phyloP scores from a whole-genome alignment of 1,140 invertebrate species.

The Ditylenchus dipsaci region DNA sequence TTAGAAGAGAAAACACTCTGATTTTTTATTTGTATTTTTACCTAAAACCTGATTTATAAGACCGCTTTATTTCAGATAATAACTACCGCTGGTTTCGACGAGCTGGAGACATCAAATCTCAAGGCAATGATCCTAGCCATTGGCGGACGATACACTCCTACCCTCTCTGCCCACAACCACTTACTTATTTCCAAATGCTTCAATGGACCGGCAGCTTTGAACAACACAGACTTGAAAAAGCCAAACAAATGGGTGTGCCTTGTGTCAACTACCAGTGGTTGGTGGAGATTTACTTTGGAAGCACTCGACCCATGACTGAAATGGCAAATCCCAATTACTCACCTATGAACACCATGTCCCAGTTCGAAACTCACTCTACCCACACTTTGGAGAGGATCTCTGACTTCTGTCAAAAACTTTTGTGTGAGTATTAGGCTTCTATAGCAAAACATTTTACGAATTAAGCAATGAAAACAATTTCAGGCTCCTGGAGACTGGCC shows the following conservation, averaged over 20 bases:
- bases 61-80: slow-evolving; percentile 32
- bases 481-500: slow-evolving; percentile 24
- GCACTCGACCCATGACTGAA: slow-evolving; percentile 3
- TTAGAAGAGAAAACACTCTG: too few species aligned
- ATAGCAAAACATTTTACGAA: slow-evolving; percentile 2
- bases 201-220: not conserved
- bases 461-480: slow-evolving; percentile 7
- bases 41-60: too few species aligned
- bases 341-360: not conserved
- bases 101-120: slow-evolving; percentile 7
- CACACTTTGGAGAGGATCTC: slow-evolving; percentile 17
- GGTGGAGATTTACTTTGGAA: slow-evolving; percentile 81
- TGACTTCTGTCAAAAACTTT: slow-evolving; percentile 28
- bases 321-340: slow-evolving; percentile 14
- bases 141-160: slow-evolving; percentile 22
- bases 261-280: slow-evolving; percentile 89
- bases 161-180: not conserved
- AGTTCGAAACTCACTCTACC: slow-evolving; percentile 1
- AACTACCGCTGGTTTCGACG: slow-evolving; percentile 21
- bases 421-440: slow-evolving; percentile 9
- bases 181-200: not conserved
- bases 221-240: not conserved
- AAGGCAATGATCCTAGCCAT: slow-evolving; percentile 25
- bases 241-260: not conserved
- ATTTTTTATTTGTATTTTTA: too few species aligned